phyloP scores from a whole-genome alignment of 2,888 invertebrate genomes.

The Petrophora chlorosata region DNA sequence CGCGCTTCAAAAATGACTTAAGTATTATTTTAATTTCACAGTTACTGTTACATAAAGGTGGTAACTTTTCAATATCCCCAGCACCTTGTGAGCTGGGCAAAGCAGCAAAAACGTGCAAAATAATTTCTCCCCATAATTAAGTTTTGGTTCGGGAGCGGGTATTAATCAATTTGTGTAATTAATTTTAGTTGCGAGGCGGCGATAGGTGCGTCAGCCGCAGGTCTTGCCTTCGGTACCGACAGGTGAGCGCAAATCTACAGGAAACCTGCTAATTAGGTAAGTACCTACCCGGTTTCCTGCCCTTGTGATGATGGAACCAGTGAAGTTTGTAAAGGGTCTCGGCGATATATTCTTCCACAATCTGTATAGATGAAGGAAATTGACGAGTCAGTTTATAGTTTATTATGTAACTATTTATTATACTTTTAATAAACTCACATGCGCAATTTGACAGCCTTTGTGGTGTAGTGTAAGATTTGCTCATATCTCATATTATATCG shows the following conservation, averaged over 20 bases:
- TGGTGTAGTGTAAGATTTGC: no score
- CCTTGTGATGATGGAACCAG: constrained; percentile 3
- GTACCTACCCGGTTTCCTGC: constrained; percentile 48
- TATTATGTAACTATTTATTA: no score
- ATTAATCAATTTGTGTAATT: constrained; percentile 79
- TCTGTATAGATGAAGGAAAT: not conserved
- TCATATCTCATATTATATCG: no score
- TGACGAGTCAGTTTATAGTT: not conserved
- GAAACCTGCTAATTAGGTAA: constrained; percentile 71
- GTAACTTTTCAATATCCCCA: constrained; percentile 7
- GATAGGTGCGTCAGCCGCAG: constrained; percentile 74
- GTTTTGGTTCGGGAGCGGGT: constrained; percentile 58
- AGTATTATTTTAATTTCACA: not conserved
- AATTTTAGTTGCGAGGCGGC: constrained; percentile 68
- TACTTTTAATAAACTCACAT: no score
- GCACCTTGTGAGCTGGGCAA: constrained; percentile 29
- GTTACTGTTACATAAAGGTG: constrained; percentile 3
- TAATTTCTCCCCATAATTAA: constrained; percentile 65
- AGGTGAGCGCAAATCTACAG: constrained; percentile 80
- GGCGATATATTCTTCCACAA: not conserved
- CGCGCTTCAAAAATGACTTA: not conserved
- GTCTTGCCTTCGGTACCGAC: constrained; percentile 52
- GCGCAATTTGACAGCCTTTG: no score
- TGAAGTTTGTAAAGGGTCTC: not conserved
- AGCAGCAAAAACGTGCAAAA: constrained; percentile 56